These are phyloP conservation scores for Tylochromis polylepis DNA, from an alignment of 2,113 vertebrate species.

Conservation along the genomic window DNA sequence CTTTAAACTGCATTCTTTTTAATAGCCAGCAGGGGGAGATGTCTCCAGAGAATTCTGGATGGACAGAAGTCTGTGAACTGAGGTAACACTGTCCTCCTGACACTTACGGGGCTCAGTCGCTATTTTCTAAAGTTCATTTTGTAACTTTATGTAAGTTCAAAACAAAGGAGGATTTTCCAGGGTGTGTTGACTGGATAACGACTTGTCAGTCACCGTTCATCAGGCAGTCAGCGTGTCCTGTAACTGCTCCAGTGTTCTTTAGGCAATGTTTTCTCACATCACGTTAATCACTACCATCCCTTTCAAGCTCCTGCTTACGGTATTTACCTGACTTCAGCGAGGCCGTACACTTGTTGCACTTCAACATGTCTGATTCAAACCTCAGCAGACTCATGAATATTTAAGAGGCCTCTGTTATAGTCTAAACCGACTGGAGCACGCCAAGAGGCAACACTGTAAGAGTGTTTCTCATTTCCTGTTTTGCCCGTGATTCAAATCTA, in stretches of 20 bases:
- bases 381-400: not conserved
- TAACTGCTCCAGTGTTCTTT: not conserved
- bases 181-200: not conserved
- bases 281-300: not conserved
- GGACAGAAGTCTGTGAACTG: not conserved
- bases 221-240: not conserved
- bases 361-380: not conserved
- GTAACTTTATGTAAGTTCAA: not conserved
- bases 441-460: not conserved
- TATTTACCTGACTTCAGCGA: not conserved
- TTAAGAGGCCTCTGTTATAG: not conserved
- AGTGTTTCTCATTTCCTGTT: not conserved
- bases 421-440: not conserved
- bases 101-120: not conserved
- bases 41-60: not conserved
- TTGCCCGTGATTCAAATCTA: not conserved
- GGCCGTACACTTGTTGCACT: not conserved
- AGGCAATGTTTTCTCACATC: not conserved
- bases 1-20: not conserved
- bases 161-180: not conserved
- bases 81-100: not conserved
- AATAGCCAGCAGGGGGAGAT: not conserved
- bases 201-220: not conserved
- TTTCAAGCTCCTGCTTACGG: not conserved
- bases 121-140: not conserved